Conservation (phyloP, 2,888 invertebrate genomes). For the Mythimna pallens region DNA sequence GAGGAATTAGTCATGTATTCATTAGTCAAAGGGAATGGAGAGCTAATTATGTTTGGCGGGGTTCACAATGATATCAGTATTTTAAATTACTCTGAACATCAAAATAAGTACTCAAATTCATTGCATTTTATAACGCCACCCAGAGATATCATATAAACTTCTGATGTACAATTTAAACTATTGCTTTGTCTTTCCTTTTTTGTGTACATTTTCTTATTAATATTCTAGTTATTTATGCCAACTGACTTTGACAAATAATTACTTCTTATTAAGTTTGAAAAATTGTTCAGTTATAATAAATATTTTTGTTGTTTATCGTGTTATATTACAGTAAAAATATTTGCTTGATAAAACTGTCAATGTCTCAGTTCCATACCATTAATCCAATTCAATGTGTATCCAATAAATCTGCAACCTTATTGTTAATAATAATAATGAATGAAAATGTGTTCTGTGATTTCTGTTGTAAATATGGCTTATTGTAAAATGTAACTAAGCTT, state of each 20-base stretch:
- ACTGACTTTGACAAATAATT: conserved; percentile 38
- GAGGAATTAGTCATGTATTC: conserved; percentile 98
- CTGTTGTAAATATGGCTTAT: conserved; percentile 82
- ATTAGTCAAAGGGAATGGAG: conserved; percentile 96
- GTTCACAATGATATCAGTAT: conserved; percentile 95
- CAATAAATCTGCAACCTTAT: conserved; percentile 53
- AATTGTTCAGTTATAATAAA: conserved; percentile 45
- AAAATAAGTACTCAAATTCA: conserved; percentile 93
- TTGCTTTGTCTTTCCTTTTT: conserved; percentile 37
- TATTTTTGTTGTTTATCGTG: conserved; percentile 46
- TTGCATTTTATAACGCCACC: conserved; percentile 94
- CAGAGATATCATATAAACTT: conserved; percentile 91
- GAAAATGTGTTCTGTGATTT: conserved; percentile 82
- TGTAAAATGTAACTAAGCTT: conserved; percentile 80
- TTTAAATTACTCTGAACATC: conserved; percentile 91
- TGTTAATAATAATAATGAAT: conserved; percentile 58
- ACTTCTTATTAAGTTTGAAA: conserved; percentile 45
- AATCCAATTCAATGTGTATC: conserved; percentile 42
- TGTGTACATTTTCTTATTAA: conserved; percentile 46
- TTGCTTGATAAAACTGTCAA: conserved; percentile 27
- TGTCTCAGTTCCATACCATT: conserved; percentile 16
- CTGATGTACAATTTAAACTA: conserved; percentile 21
- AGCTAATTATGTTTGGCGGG: conserved; percentile 99
- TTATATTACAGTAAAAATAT: conserved; percentile 41
- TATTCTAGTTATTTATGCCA: conserved; percentile 57